Conservation (phyloP, 2,888 invertebrate species). For the Mesorhabditis belari region DNA sequence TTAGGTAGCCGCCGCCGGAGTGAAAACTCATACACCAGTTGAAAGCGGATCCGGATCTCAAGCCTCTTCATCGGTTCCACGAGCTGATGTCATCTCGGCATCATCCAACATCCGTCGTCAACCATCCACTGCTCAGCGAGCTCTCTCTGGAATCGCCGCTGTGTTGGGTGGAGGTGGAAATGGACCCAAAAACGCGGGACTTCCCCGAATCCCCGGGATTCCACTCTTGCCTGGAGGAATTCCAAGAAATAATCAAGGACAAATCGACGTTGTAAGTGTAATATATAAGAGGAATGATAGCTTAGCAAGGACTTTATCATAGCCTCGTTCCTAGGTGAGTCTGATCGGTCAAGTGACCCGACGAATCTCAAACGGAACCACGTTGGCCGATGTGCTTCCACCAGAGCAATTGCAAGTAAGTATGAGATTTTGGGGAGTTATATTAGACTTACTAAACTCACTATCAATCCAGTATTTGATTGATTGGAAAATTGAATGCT, state of each 20-base stretch:
- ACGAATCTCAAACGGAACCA: constrained; percentile 52
- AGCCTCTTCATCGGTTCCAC: constrained; percentile 17
- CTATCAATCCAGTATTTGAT: no score
- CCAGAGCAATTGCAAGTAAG: constrained; percentile 44
- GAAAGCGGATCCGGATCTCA: constrained; percentile 4
- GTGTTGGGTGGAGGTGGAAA: constrained; percentile 62
- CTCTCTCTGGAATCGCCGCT: constrained; percentile 67
- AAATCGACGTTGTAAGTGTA: constrained; percentile 52
- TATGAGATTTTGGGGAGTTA: no score
- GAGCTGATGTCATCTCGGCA: constrained; percentile 5
- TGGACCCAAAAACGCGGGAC: constrained; percentile 50
- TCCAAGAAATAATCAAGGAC: constrained; percentile 51
- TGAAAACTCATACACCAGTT: constrained; percentile 17
- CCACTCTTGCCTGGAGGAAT: constrained; percentile 52
- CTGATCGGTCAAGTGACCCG: constrained; percentile 35
- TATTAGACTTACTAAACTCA: no score
- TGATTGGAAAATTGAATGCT: no score
- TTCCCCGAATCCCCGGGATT: constrained; percentile 51
- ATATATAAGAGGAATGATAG: constrained; percentile 28
- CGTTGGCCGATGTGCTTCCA: constrained; percentile 51
- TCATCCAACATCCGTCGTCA: constrained; percentile 44
- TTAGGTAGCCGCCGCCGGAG: constrained; percentile 16
- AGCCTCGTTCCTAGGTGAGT: neutral
- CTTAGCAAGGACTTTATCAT: neutral
- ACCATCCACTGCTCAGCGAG: constrained; percentile 46